Percentiles rank a stretch among this genome's conserved stretches.
phyloP scores from a whole-genome alignment of 2,113 vertebrate genomes.

The Pachyramphus minor region DNA sequence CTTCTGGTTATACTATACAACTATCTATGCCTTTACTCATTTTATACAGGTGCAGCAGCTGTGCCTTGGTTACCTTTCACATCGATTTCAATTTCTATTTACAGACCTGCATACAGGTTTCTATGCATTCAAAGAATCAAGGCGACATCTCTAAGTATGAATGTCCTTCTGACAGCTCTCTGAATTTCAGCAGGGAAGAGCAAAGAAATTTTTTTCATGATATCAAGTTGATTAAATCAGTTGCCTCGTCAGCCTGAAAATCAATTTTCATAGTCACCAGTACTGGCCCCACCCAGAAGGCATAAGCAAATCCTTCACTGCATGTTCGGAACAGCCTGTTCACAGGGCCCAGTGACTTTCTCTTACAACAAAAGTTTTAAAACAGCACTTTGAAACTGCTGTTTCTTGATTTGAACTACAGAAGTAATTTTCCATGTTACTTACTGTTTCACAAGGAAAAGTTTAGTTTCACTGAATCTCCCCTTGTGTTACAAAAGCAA shows the following conservation, averaged over 20 bases:
- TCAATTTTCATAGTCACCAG: not conserved
- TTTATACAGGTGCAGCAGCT: not conserved
- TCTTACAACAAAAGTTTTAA: not conserved
- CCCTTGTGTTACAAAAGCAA: not conserved
- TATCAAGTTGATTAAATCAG: not conserved
- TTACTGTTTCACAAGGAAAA: not conserved
- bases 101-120: fast-evolving
- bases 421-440: not conserved
- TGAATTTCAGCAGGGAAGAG: not conserved
- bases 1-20: not conserved
- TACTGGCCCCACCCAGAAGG: not conserved
- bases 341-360: not conserved
- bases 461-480: not conserved
- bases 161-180: not conserved
- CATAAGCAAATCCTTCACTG: not conserved
- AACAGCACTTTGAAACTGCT: not conserved
- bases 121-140: not conserved
- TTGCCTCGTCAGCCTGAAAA: not conserved
- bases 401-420: not conserved
- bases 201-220: not conserved
- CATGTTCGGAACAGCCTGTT: not conserved
- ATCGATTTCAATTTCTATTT: not conserved
- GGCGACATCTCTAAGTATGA: not conserved
- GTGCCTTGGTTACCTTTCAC: not conserved
- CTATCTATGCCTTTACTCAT: not conserved